These are phyloP conservation scores for Hozukius guyotensis DNA, from an alignment of 2,797 vertebrate genomes.

Conservation along the genomic window DNA sequence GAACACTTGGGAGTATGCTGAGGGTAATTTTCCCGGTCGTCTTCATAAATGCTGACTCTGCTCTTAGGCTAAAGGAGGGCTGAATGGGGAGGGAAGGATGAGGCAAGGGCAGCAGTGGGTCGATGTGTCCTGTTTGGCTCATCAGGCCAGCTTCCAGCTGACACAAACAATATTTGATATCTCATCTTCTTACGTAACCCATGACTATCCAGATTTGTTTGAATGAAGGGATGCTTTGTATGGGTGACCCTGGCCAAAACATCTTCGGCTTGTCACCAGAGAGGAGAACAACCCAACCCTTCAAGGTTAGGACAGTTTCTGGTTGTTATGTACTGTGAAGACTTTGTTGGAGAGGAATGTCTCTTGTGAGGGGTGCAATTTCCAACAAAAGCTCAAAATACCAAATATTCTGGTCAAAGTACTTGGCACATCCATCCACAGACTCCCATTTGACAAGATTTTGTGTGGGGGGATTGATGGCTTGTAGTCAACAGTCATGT, in stretches of 20 bases:
- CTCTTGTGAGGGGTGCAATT: background rate
- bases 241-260: background rate
- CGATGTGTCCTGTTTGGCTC: slow-evolving; percentile 53
- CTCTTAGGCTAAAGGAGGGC: slow-evolving; percentile 7
- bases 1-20: background rate
- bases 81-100: slow-evolving; percentile 8
- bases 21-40: background rate
- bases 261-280: background rate
- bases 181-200: slow-evolving; percentile 8
- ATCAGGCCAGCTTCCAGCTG: slow-evolving; percentile 50
- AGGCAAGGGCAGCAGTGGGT: slow-evolving; percentile 56
- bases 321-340: too few species aligned
- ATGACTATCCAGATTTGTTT: background rate
- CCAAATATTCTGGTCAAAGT: background rate
- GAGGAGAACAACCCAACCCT: background rate
- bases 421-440: background rate
- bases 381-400: background rate
- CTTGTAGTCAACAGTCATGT: background rate
- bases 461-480: background rate
- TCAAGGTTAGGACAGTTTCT: background rate
- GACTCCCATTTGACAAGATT: background rate
- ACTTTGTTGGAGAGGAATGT: background rate
- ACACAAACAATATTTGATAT: slow-evolving; percentile 68
- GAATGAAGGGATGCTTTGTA: background rate
- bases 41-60: slow-evolving; percentile 43